Percentiles rank a stretch among this genome's conserved stretches.
Conservation (phyloP, 2,113 vertebrate species). For the Emberiza fucata region DNA sequence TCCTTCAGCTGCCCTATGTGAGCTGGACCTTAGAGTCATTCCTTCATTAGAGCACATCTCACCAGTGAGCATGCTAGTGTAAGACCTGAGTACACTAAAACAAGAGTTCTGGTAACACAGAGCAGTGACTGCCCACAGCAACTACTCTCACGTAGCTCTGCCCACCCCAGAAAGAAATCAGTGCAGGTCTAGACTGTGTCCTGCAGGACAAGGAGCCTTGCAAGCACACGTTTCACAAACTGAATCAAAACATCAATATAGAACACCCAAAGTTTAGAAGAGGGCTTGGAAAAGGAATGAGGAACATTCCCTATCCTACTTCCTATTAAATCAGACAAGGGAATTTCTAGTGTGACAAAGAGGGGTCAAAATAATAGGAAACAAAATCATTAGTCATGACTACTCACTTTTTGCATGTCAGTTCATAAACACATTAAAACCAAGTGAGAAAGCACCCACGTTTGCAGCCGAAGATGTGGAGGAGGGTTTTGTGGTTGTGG, state of each 20-base stretch:
- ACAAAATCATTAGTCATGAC: not conserved
- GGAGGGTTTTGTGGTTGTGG: not conserved
- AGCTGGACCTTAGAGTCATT: not conserved
- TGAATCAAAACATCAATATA: not conserved
- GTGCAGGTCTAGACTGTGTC: not conserved
- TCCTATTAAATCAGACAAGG: not conserved
- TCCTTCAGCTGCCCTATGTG: not conserved
- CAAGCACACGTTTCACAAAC: accelerated
- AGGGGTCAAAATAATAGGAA: not conserved
- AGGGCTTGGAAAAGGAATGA: not conserved
- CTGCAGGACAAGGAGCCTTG: not conserved
- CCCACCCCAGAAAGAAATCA: not conserved
- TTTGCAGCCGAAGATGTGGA: not conserved
- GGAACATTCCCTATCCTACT: not conserved
- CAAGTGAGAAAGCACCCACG: not conserved
- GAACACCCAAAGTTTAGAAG: not conserved
- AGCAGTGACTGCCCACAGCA: not conserved
- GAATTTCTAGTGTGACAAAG: not conserved
- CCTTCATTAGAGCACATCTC: not conserved
- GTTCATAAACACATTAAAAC: not conserved
- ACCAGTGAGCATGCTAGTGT: too few relatives aligned
- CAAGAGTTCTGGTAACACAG: not conserved
- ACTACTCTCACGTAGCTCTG: not conserved
- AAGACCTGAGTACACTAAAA: not conserved
- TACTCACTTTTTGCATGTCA: not conserved